A percentile compares a stretch with the other conserved stretches of the same genome.
Conservation (phyloP, 1,140 invertebrate genomes). For the Drosophila nebulosa region DNA sequence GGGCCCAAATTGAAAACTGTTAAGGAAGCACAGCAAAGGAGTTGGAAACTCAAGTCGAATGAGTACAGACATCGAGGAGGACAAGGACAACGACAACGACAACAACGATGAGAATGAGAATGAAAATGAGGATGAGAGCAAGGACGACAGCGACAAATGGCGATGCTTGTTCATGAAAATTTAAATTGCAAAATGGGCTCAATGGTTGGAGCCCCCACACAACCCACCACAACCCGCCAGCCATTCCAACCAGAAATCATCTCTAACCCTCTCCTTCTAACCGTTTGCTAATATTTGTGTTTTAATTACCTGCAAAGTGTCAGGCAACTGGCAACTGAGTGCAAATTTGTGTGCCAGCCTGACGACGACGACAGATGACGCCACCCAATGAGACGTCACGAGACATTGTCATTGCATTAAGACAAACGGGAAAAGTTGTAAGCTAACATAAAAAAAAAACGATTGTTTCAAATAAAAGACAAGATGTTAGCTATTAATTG, state of each 20-base stretch:
- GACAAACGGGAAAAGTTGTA: neutral
- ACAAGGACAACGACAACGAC: slow-evolving; percentile 54
- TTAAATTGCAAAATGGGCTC: slow-evolving; percentile 75
- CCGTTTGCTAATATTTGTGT: slow-evolving; percentile 66
- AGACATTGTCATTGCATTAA: slow-evolving; percentile 25
- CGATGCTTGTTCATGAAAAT: slow-evolving; percentile 75
- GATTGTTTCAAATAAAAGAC: neutral
- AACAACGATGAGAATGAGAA: neutral
- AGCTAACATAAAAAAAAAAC: neutral
- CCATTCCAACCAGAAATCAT: neutral
- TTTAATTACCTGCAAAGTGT: slow-evolving; percentile 75
- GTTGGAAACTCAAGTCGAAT: neutral
- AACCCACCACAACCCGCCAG: neutral
- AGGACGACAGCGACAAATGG: slow-evolving; percentile 64
- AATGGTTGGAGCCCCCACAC: slow-evolving; percentile 24
- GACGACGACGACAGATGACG: slow-evolving; percentile 30
- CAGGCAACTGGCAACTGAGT: slow-evolving; percentile 38
- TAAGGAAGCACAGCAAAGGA: slow-evolving; percentile 37
- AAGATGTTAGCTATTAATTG: neutral
- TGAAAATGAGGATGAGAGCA: neutral
- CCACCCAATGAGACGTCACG: slow-evolving; percentile 10
- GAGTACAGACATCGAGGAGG: slow-evolving; percentile 25
- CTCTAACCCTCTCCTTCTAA: neutral
- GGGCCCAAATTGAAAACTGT: slow-evolving; percentile 71
- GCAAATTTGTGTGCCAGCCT: slow-evolving; percentile 49